Conservation (phyloP, 1,140 invertebrate genomes). For the Bacillus rossius region DNA sequence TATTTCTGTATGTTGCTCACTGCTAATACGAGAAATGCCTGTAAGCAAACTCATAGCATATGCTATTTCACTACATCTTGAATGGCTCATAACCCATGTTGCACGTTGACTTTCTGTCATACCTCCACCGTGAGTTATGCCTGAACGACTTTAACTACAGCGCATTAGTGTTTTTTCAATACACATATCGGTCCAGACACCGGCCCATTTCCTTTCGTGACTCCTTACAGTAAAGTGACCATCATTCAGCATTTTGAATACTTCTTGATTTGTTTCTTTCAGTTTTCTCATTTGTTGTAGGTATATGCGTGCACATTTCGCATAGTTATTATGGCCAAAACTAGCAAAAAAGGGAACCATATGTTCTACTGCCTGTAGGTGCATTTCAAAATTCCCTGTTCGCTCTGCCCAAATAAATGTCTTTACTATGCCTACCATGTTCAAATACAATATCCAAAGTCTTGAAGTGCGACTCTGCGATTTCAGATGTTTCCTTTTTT, state of each 20-base stretch:
- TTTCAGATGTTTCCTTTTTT: too few species aligned
- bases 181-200: conserved; percentile 4
- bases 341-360: too few species aligned
- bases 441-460: too few species aligned
- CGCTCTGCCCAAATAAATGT: too few species aligned
- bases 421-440: too few species aligned
- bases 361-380: too few species aligned
- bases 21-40: background rate
- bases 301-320: conserved; percentile 41
- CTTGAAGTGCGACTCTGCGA: too few species aligned
- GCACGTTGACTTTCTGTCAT: conserved; percentile 8
- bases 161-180: conserved; percentile 11
- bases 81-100: conserved; percentile 5
- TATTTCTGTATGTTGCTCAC: background rate
- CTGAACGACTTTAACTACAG: conserved; percentile 2
- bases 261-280: too few species aligned
- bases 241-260: too few species aligned
- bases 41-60: conserved; percentile 4
- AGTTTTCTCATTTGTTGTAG: conserved; percentile 37
- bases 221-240: conserved; percentile 2
- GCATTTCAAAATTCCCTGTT: too few species aligned
- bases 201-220: conserved; percentile 3
- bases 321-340: too few species aligned
- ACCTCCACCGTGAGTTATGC: conserved; percentile 6
- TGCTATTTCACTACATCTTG: conserved; percentile 3